These are phyloP conservation scores for Cryptotis parvus DNA, from an alignment of 2,113 vertebrate genomes.

Conservation along the genomic window DNA sequence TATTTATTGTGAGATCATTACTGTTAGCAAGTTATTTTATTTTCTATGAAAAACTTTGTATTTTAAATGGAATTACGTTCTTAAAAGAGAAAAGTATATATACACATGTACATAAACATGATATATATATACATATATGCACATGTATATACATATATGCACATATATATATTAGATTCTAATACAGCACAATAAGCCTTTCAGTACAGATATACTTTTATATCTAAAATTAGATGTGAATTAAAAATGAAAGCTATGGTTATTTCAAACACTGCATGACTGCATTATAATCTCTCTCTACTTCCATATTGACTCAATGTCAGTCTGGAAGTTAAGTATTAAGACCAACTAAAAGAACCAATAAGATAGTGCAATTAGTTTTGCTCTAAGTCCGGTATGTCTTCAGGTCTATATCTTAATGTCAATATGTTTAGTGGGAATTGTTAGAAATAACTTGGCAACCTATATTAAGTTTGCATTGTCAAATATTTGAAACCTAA, in stretches of 20 bases:
- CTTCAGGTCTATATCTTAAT: background rate
- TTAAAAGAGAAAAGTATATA: constrained; percentile 3
- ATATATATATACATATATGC: too few relatives aligned
- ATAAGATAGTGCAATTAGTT: constrained; percentile 2
- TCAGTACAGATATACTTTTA: background rate
- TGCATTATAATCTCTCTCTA: background rate
- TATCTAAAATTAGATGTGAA: background rate
- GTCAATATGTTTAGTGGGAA: background rate
- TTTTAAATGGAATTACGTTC: constrained; percentile 32
- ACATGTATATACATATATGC: too few relatives aligned
- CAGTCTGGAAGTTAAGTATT: background rate
- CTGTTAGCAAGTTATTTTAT: constrained; percentile 22
- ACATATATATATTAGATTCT: too few relatives aligned
- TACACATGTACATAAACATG: too few relatives aligned
- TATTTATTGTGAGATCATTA: constrained; percentile 52
- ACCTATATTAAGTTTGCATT: background rate
- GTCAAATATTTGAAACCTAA: too few relatives aligned
- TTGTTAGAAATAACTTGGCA: background rate
- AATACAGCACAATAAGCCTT: background rate
- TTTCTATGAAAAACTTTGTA: constrained; percentile 19
- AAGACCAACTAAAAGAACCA: background rate
- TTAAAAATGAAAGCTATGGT: background rate
- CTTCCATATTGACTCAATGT: background rate
- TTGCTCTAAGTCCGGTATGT: background rate
- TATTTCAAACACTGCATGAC: background rate